Evolutionary conservation across 92 coral and sea anemone genomes (phyloP), one percentile per base, ranked within the genome.

Genomic region (Porites rus): DNA sequence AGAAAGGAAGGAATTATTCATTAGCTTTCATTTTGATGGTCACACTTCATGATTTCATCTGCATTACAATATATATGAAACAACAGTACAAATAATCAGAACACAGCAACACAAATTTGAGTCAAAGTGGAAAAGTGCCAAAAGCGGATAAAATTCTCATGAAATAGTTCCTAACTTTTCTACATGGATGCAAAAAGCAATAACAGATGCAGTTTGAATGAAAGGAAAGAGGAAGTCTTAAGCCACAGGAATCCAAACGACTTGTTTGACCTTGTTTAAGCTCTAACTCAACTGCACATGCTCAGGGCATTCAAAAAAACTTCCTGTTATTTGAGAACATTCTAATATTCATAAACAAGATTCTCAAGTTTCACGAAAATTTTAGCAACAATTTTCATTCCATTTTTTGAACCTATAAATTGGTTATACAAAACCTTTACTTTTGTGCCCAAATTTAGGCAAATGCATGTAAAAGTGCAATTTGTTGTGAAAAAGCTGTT

Each of bases 231-330:
- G 77, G 74, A 71, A 81, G 46, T 81, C 38, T 9, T 81, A 46
- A 81, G 51, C 75, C 85, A 69, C 21, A 22, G 38, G 73, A 56
- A 69, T 81, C 10, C 4, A 24, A 69, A 50, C n/a, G 54, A 81
- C 86, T 10, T 58, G 1, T n/a, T 58, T 83, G 87, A 74, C 87
- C 87, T 51, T 74, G 87, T 74, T 21, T 62, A 13, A 83, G 87
- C 87, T 20, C 43, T 50, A 51, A 8, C 50, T 61, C 65, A 8
- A 83, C 71, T 83, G 87, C 87, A 7, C 87, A 83, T 83, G 87
- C 87, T 74, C 87, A 61, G 18, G 3, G 1, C 21, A 74, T 74
- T 72, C 64, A 72, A 50, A 73, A 46, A 46, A 74, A 72, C 87
- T 83, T 83, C 87, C 87, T 83, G 80, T 74, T 65, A 56, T 51